Conservation (phyloP, 1,140 invertebrate genomes). For the Plectus sambesii region DNA sequence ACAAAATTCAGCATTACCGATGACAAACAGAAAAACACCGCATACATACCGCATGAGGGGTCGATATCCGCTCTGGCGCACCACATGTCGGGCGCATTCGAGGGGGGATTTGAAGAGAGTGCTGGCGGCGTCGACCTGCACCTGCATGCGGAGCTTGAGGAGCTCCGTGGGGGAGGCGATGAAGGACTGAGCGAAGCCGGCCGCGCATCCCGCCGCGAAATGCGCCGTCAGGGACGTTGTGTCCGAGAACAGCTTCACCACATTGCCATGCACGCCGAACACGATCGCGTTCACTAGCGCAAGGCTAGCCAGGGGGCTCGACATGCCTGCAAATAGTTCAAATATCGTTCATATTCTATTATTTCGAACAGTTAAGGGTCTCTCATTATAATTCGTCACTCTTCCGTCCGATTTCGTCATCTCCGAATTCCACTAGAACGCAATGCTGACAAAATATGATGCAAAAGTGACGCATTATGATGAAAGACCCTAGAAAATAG, state of each 20-base stretch:
- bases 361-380: no score
- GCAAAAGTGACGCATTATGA: no score
- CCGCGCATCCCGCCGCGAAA: slow-evolving; percentile 59
- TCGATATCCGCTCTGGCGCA: slow-evolving; percentile 53
- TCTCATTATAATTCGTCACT: no score
- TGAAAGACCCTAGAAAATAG: no score
- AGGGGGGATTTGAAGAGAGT: slow-evolving; percentile 51
- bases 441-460: no score
- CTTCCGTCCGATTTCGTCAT: no score
- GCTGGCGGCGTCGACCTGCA: slow-evolving; percentile 44
- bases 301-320: slow-evolving; percentile 70
- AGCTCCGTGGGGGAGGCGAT: slow-evolving; percentile 72
- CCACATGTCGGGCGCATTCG: slow-evolving; percentile 58
- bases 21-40: no score
- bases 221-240: slow-evolving; percentile 47
- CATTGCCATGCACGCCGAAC: slow-evolving; percentile 74
- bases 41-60: slow-evolving; percentile 15
- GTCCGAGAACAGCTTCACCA: slow-evolving; percentile 25
- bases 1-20: no score
- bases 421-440: no score
- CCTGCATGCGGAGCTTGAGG: slow-evolving; percentile 69
- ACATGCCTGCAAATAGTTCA: slow-evolving; percentile 70
- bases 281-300: slow-evolving; percentile 75
- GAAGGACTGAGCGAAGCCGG: slow-evolving; percentile 66
- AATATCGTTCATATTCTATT: no score